Evolutionary conservation across 2,797 vertebrate species (phyloP).

Genomic region (Taeniopygia guttata): DNA sequence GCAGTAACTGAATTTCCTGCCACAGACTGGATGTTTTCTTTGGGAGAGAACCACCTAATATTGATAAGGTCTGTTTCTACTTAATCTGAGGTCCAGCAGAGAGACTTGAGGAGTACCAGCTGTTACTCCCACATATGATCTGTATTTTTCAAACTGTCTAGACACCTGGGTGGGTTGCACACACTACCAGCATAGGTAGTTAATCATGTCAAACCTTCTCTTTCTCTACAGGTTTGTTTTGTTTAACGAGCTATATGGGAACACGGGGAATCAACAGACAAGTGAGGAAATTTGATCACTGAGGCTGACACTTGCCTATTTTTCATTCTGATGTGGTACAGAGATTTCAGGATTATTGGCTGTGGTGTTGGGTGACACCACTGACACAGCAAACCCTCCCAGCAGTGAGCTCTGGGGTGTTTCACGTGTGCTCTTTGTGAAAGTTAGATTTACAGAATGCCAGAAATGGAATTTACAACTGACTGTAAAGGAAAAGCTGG

Average conservation of each 20-base stretch:
- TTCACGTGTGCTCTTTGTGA: neutral
- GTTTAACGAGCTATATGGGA: neutral
- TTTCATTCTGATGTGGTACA: neutral
- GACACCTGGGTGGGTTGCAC: constrained; percentile 55
- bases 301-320: neutral
- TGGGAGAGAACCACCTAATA: neutral
- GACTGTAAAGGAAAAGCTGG: neutral
- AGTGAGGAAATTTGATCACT: neutral
- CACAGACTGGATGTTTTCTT: neutral
- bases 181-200: neutral
- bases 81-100: neutral
- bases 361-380: neutral
- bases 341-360: neutral
- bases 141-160: constrained; percentile 50
- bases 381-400: neutral
- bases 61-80: neutral
- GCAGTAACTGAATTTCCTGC: constrained; percentile 6
- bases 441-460: neutral
- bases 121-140: constrained; percentile 5
- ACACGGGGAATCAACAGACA: neutral
- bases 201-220: neutral
- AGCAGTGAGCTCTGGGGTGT: neutral
- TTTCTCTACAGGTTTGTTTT: neutral
- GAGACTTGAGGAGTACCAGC: constrained; percentile 13
- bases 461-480: neutral